These are phyloP conservation scores for Acropora yongei DNA, from an alignment of 64 coral and sea anemone genomes.

Conservation along the genomic window DNA sequence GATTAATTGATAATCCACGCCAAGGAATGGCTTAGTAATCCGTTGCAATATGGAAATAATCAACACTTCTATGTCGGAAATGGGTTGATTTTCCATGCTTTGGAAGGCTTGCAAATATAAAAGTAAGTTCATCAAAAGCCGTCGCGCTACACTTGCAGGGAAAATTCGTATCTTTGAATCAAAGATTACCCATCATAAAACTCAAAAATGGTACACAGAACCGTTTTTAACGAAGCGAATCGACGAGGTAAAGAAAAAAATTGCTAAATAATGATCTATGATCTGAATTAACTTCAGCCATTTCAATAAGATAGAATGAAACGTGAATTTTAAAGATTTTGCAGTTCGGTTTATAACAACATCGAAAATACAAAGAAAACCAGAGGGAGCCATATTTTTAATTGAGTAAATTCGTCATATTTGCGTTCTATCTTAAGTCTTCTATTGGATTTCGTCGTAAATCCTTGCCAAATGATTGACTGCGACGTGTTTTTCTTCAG, in stretches of 20 bases:
- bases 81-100: no score
- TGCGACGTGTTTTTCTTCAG: slow-evolving; percentile 28
- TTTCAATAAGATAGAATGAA: no score
- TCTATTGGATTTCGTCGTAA: slow-evolving; percentile 15
- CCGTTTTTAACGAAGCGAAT: not conserved
- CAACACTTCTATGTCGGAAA: no score
- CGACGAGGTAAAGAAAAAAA: not conserved
- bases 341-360: no score
- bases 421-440: not conserved
- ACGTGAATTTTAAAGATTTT: not conserved
- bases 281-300: not conserved
- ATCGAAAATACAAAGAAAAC: not conserved
- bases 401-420: not conserved
- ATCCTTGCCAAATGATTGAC: slow-evolving; percentile 47
- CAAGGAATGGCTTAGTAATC: no score
- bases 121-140: no score
- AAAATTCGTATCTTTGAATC: no score
- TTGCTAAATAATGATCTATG: not conserved
- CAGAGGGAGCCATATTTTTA: not conserved
- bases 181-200: not conserved
- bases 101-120: no score
- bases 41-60: no score
- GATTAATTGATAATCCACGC: not conserved
- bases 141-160: not conserved
- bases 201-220: not conserved